Percentiles rank a stretch among this genome's conserved stretches.
Evolutionary conservation across 2,113 vertebrate species (phyloP).

Genomic region (Redunca redunca): DNA sequence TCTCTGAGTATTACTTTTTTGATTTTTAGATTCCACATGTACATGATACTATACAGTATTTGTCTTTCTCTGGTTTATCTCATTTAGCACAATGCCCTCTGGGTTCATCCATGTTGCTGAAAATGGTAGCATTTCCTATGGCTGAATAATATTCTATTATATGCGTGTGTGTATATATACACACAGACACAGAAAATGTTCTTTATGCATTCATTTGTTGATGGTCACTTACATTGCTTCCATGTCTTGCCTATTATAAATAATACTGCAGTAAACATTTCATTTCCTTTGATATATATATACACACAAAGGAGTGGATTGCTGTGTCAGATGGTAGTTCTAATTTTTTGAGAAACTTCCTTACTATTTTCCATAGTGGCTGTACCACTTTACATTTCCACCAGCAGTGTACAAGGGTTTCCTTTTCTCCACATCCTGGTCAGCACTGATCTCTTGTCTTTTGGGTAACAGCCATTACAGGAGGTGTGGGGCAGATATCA

Average conservation of each 20-base stretch:
- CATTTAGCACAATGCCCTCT: not conserved
- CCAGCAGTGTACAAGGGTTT: not conserved
- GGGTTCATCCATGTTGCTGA: not conserved
- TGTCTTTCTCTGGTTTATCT: not conserved
- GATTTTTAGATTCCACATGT: not conserved
- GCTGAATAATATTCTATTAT: not conserved
- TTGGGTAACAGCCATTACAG: not conserved
- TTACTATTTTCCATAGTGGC: not conserved
- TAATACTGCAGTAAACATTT: not conserved
- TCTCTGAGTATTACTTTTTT: not conserved
- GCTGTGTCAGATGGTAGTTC: not conserved
- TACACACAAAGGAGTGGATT: not conserved
- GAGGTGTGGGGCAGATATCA: not conserved
- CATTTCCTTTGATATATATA: not conserved
- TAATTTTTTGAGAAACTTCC: not conserved
- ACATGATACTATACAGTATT: not conserved
- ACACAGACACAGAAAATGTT: not conserved
- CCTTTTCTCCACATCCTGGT: not conserved
- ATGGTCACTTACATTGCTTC: not conserved
- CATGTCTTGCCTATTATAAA: not conserved
- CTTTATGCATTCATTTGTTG: not conserved
- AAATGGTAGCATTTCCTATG: not conserved
- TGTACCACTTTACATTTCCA: not conserved
- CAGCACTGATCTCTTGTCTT: not conserved
- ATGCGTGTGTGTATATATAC: not conserved